phyloP scores from a whole-genome alignment of 2,113 vertebrate species.

The Aythya baeri region DNA sequence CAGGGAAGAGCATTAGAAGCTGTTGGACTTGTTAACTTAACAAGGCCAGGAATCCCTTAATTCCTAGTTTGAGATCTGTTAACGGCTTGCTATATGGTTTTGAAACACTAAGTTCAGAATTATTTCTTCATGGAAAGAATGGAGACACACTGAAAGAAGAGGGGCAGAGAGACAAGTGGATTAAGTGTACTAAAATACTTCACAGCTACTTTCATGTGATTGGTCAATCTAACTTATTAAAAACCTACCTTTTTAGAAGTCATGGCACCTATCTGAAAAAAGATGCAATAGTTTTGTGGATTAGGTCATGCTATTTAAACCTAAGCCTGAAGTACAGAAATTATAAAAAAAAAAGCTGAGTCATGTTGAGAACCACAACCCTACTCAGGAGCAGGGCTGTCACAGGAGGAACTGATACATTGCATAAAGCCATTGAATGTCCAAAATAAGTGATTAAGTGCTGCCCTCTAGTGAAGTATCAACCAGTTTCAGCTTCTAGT shows the following conservation, averaged over 20 bases:
- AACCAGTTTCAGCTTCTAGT: background rate
- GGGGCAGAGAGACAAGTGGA: background rate
- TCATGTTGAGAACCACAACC: background rate
- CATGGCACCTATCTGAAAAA: background rate
- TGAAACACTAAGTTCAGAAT: background rate
- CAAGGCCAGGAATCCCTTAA: background rate
- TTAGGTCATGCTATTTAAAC: background rate
- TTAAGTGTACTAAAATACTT: background rate
- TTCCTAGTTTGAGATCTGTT: background rate
- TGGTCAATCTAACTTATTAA: no score
- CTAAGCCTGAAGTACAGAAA: background rate
- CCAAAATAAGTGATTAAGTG: background rate
- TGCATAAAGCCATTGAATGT: accelerated
- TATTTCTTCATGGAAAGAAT: background rate
- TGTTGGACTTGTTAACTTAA: background rate
- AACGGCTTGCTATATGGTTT: background rate
- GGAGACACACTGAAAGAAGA: background rate
- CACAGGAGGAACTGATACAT: background rate
- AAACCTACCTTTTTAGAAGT: background rate
- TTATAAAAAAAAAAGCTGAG: background rate
- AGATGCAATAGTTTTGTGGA: background rate
- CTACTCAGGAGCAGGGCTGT: background rate
- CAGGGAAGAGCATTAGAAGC: background rate
- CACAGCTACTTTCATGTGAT: background rate
- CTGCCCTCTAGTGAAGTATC: slow-evolving; percentile 61